Evolutionary conservation across 2,797 vertebrate species (phyloP).

Genomic region (Sternotherus odoratus): DNA sequence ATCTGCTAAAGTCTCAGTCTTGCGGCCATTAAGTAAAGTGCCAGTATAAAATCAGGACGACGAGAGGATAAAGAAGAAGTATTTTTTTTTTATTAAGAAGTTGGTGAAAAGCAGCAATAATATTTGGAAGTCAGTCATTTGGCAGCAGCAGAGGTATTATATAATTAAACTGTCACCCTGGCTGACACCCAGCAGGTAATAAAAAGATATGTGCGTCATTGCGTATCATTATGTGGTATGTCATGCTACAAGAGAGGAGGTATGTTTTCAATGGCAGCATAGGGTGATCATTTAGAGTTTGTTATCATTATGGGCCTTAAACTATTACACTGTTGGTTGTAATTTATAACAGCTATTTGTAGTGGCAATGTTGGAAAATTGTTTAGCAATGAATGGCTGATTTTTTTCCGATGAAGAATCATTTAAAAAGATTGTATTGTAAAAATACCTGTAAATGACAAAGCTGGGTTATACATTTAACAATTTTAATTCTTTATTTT

Average conservation of each 20-base stretch:
- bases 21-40: constrained; percentile 3
- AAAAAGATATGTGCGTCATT: constrained; percentile 45
- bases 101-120: constrained; percentile 34
- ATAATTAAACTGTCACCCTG: constrained; percentile 68
- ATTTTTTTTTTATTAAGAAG: constrained; percentile 18
- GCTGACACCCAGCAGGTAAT: constrained; percentile 58
- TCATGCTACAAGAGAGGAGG: constrained; percentile 29
- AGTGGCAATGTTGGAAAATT: constrained; percentile 44
- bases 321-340: too few relatives aligned
- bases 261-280: neutral
- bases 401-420: constrained; percentile 2
- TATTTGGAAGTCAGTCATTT: constrained; percentile 39
- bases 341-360: constrained; percentile 65
- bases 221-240: constrained; percentile 24
- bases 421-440: constrained; percentile 29
- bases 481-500: neutral
- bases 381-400: constrained; percentile 35
- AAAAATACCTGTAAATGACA: constrained; percentile 20
- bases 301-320: constrained; percentile 33
- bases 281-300: constrained; percentile 3
- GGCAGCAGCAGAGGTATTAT: constrained; percentile 32
- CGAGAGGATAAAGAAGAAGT: neutral
- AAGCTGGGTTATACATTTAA: neutral
- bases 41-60: constrained; percentile 11
- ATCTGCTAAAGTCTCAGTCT: neutral